Conservation (phyloP, 2,113 vertebrate species). For the Sphyrna mokarran region DNA sequence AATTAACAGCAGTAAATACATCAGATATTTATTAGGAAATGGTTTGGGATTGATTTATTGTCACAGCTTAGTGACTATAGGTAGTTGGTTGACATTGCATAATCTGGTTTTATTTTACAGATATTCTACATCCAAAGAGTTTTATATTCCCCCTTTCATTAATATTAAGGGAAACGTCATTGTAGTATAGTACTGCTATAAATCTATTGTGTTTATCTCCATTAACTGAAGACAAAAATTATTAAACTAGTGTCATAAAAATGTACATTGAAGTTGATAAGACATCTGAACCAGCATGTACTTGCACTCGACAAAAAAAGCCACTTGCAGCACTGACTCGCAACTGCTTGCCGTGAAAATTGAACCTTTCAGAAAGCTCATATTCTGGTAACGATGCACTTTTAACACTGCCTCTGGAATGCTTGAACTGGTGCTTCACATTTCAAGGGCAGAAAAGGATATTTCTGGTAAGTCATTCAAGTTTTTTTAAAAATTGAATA, state of each 20-base stretch:
- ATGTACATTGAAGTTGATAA: neutral
- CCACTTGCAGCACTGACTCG: neutral
- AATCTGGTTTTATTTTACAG: neutral
- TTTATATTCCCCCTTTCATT: neutral
- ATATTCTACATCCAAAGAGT: neutral
- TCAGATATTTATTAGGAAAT: constrained; percentile 12
- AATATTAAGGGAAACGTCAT: neutral
- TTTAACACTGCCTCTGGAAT: neutral
- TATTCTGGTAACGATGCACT: neutral
- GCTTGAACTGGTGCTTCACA: neutral
- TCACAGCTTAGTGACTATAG: neutral
- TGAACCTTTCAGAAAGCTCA: neutral
- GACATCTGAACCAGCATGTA: neutral
- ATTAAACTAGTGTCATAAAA: neutral
- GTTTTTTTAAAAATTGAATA: neutral
- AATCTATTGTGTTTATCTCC: neutral
- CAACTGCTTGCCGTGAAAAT: neutral
- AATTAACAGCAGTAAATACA: constrained; percentile 10
- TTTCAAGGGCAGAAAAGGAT: neutral
- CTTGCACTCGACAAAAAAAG: neutral
- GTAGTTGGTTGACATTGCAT: neutral
- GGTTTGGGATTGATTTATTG: constrained; percentile 14
- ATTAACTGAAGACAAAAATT: neutral
- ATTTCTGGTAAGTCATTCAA: neutral
- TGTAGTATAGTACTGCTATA: neutral